These are phyloP conservation scores for Agrypnia vestita DNA, from an alignment of 1,140 invertebrate species.

Conservation along the genomic window DNA sequence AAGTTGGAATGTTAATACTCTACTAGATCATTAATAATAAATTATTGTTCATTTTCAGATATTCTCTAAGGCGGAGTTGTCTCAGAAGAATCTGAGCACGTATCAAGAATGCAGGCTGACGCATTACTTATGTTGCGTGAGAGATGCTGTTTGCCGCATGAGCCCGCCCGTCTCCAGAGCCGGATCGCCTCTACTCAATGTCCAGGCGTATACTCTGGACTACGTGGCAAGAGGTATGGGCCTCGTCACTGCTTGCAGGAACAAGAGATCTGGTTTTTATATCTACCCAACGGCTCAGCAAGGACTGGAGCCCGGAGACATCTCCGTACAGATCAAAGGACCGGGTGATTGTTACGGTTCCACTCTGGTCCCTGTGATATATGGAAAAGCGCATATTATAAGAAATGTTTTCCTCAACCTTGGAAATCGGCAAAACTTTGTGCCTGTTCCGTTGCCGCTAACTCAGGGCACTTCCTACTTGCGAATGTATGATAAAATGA, in stretches of 20 bases:
- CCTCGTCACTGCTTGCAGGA: slow-evolving; percentile 71
- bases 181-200: slow-evolving; percentile 61
- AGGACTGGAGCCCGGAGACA: slow-evolving; percentile 69
- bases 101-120: slow-evolving; percentile 73
- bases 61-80: slow-evolving; percentile 72
- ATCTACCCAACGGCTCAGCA: slow-evolving; percentile 72
- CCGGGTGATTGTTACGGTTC: slow-evolving; percentile 69
- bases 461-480: slow-evolving; percentile 68
- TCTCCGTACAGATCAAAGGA: slow-evolving; percentile 70
- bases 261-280: slow-evolving; percentile 71
- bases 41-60: slow-evolving; percentile 67
- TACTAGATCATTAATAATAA: slow-evolving; percentile 11
- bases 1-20: background rate
- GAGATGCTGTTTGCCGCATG: slow-evolving; percentile 68
- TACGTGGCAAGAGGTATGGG: slow-evolving; percentile 76
- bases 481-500: slow-evolving; percentile 67
- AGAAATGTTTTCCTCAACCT: slow-evolving; percentile 68
- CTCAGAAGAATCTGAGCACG: slow-evolving; percentile 67
- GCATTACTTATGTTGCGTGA: slow-evolving; percentile 70
- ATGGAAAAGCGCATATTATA: slow-evolving; percentile 69
- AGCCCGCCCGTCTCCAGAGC: slow-evolving; percentile 67
- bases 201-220: slow-evolving; percentile 68
- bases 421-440: slow-evolving; percentile 64
- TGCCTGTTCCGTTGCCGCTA: slow-evolving; percentile 67
- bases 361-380: slow-evolving; percentile 66